Base-by-base conservation (phyloP, 2,113 vertebrate genomes). In the Callaeas wilsoni region DNA sequence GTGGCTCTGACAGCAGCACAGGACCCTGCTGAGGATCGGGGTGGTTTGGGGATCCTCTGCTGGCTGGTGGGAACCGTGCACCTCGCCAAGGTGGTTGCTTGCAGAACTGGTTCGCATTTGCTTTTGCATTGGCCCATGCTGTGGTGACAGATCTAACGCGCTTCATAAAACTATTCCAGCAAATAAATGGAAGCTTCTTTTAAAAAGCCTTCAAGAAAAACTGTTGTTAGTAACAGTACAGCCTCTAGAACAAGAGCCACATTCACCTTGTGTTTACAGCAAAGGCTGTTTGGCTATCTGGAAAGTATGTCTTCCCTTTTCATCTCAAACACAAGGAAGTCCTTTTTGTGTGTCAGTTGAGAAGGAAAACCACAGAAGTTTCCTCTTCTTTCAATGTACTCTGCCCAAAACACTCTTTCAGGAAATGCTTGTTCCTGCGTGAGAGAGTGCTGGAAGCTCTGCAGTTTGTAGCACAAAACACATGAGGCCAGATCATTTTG, bases 401-500 rank as follows among this genome's bases (percentile, higher is more conserved):
- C 53, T 82, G 65, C 65, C 74, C 46, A 53, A 82, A 96, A 87
- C 88, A 29, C 0, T 1, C 60, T 90, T 88, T 88, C 76, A 70
- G 92, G 90, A 96, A 97, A 74, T 95, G 68, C 41, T 57, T 90
- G 59, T 85, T 96, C 59, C 88, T 94, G 89, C 90, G 64, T 81
- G 46, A 92, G 50, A 83, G 39, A 12, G 56, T 15, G 44, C 71
- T 86, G 64, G 55, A 46, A 77, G 41, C 79, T 75, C 46, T 63
- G 80, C 73, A 42, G 18, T 83, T 75, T 9, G 7, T 56, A 87
- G 35, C 22, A 17, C 39, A 60, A 32, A 91, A 87, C 14, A 5
- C 6, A 3, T 17, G 56, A 79, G 1, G 17, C 30, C 60, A 16
- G 39, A 55, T 60, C 10, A 16, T 74, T 94, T 90, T 86, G 60